phyloP scores from a whole-genome alignment of 2,797 vertebrate genomes.

The Hyperoplus immaculatus region DNA sequence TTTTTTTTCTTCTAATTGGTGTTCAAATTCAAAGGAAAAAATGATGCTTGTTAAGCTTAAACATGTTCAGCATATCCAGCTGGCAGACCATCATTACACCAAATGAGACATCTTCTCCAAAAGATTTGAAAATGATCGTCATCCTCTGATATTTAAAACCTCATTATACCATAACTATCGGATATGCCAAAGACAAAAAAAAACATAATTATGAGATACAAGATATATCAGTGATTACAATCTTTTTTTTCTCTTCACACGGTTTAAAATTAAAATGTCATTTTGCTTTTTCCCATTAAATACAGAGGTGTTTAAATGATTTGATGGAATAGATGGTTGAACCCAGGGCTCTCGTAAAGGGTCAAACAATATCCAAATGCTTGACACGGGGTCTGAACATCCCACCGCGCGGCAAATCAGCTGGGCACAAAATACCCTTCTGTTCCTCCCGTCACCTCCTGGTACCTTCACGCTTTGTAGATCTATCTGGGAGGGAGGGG shows the following conservation, averaged over 20 bases:
- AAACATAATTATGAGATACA: slow-evolving; percentile 21
- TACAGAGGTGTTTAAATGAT: slow-evolving; percentile 37
- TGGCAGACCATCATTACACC: slow-evolving; percentile 46
- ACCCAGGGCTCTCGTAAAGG: slow-evolving; percentile 61
- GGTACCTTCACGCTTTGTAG: slow-evolving; percentile 84
- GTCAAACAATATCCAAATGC: slow-evolving; percentile 80
- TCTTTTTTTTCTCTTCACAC: slow-evolving; percentile 4
- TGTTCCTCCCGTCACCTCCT: slow-evolving; percentile 85
- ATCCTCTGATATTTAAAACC: slow-evolving; percentile 26
- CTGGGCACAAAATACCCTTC: slow-evolving; percentile 88
- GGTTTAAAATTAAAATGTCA: slow-evolving; percentile 34
- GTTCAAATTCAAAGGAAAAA: slow-evolving; percentile 23
- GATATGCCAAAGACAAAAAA: slow-evolving; percentile 30
- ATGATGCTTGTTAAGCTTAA: slow-evolving; percentile 55
- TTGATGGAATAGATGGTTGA: slow-evolving; percentile 58
- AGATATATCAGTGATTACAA: slow-evolving; percentile 17
- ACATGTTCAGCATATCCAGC: slow-evolving; percentile 50
- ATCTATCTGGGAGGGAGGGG: slow-evolving; percentile 75
- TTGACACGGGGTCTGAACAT: slow-evolving; percentile 70
- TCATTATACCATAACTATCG: slow-evolving; percentile 38
- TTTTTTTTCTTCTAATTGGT: slow-evolving; percentile 23
- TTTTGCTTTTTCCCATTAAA: slow-evolving; percentile 52
- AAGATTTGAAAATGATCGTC: slow-evolving; percentile 29
- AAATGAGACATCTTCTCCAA: slow-evolving; percentile 39
- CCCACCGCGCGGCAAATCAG: slow-evolving; percentile 77